A percentile compares a stretch with the other conserved stretches of the same genome.
Evolutionary conservation across 2,113 vertebrate species (phyloP).

Genomic region (Megaceryle maxima): DNA sequence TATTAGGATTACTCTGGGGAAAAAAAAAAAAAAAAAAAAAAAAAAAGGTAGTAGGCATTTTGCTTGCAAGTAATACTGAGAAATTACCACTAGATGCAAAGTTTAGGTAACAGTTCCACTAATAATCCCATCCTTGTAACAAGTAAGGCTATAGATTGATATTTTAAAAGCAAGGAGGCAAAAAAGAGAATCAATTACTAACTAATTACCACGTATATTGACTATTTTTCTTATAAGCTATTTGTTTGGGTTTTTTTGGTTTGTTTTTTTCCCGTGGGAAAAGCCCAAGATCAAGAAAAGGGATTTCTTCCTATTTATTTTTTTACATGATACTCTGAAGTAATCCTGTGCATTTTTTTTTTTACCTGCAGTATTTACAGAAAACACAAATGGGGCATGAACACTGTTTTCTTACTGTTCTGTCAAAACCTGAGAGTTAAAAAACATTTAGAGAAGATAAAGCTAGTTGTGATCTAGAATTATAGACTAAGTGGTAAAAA

Average conservation of each 20-base stretch:
- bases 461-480: neutral
- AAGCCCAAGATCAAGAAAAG: neutral
- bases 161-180: neutral
- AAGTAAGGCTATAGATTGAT: neutral
- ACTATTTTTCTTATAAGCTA: neutral
- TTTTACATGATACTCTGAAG: neutral
- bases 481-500: neutral
- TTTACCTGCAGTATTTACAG: neutral
- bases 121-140: neutral
- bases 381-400: neutral
- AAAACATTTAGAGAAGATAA: neutral
- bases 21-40: no score
- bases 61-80: neutral
- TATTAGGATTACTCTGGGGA: no score
- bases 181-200: neutral
- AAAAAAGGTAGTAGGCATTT: no score
- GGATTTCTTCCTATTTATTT: neutral
- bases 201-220: neutral
- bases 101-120: neutral
- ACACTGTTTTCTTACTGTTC: neutral
- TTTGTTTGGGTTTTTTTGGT: neutral
- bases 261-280: neutral
- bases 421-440: neutral
- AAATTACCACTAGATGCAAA: neutral
- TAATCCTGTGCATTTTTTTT: neutral